Percentiles rank a stretch among this genome's conserved stretches.
These are phyloP conservation scores for Drosophila ustulata DNA, from an alignment of 2,888 invertebrate genomes.

Conservation along the genomic window DNA sequence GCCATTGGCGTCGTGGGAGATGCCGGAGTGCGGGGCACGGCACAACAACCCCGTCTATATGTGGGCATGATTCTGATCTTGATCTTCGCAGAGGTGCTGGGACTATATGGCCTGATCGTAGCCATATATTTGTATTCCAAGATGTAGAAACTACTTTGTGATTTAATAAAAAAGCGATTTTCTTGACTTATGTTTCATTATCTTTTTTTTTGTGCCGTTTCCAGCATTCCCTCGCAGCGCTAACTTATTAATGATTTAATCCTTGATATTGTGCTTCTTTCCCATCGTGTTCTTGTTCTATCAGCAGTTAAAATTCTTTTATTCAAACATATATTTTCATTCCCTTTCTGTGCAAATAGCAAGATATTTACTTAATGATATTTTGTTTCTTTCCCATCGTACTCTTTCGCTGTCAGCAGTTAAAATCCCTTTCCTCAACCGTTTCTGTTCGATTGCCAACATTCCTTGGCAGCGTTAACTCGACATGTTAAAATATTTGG, in stretches of 20 bases:
- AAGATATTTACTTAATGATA: too few relatives aligned
- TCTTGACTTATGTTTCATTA: neutral
- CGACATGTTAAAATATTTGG: conserved; percentile 10
- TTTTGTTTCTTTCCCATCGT: too few relatives aligned
- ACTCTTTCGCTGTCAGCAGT: too few relatives aligned
- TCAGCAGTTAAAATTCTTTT: too few relatives aligned
- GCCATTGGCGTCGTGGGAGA: conserved; percentile 99
- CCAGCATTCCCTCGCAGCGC: neutral
- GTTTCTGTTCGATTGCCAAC: conserved; percentile 2
- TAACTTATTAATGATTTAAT: too few relatives aligned
- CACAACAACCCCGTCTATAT: conserved; percentile 99
- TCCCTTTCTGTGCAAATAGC: too few relatives aligned
- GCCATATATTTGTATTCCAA: conserved; percentile 99
- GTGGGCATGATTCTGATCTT: conserved; percentile 99
- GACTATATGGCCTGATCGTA: conserved; percentile 99
- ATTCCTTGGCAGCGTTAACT: neutral
- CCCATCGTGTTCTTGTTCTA: too few relatives aligned
- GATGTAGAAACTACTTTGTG: conserved; percentile 73
- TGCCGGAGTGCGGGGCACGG: conserved; percentile 98
- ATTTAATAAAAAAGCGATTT: too few relatives aligned
- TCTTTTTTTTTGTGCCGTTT: neutral
- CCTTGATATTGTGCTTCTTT: too few relatives aligned
- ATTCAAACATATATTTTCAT: too few relatives aligned
- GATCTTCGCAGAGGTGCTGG: conserved; percentile 99
- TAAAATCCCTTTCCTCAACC: too few relatives aligned